Evolutionary conservation across 2,797 vertebrate genomes (phyloP).

Genomic region (Tamandua tetradactyla): DNA sequence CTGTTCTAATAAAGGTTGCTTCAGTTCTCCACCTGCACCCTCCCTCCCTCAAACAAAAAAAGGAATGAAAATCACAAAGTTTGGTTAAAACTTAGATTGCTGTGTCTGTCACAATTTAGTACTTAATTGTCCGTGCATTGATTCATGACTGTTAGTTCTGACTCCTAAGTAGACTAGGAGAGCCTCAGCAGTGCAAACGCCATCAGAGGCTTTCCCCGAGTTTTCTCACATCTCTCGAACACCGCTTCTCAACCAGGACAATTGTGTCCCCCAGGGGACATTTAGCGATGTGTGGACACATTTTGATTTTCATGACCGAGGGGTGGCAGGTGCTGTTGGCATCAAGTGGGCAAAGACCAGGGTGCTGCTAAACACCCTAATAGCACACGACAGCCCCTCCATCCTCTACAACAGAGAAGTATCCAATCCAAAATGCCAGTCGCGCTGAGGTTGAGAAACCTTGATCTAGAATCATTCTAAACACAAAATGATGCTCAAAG

Average conservation of each 20-base stretch:
- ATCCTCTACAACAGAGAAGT: background rate
- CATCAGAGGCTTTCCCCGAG: background rate
- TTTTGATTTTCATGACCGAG: background rate
- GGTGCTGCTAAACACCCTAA: background rate
- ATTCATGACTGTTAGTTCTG: background rate
- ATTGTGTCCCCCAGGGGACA: background rate
- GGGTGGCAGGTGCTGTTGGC: background rate
- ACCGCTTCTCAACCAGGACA: background rate
- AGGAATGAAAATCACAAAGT: background rate
- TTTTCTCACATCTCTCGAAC: background rate
- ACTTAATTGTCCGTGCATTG: background rate
- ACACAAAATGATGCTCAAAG: background rate
- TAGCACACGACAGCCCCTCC: background rate
- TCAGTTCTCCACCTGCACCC: background rate
- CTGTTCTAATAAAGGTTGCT: constrained; percentile 33
- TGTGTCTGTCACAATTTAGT: constrained; percentile 8
- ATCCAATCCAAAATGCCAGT: background rate
- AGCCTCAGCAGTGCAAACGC: background rate
- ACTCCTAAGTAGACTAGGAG: background rate
- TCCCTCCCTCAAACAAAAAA: background rate
- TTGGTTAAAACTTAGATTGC: constrained; percentile 44
- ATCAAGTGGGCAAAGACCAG: background rate
- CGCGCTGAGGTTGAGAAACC: background rate
- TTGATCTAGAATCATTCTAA: background rate
- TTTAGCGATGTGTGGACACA: background rate